A percentile compares a stretch with the other conserved stretches of the same genome.
Conservation (phyloP, 2,797 vertebrate genomes). For the Hozukius guyotensis region DNA sequence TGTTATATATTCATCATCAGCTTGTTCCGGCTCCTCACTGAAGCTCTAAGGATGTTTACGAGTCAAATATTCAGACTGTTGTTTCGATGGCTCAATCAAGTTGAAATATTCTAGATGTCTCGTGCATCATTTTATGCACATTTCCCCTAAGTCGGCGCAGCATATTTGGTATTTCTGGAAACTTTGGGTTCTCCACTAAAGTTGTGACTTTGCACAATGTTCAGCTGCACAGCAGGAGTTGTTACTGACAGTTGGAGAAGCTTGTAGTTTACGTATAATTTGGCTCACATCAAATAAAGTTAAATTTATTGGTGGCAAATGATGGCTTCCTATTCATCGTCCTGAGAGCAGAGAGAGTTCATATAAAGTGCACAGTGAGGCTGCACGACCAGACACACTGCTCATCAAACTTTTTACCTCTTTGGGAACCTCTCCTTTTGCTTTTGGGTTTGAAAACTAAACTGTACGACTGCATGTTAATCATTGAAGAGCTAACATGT, state of each 20-base stretch:
- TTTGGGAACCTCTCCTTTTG: neutral
- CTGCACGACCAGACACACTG: accelerated
- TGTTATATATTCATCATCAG: neutral
- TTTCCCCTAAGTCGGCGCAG: accelerated
- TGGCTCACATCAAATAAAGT: neutral
- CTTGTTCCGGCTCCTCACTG: neutral
- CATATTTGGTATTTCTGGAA: neutral
- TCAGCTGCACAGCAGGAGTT: neutral
- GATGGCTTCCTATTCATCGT: neutral
- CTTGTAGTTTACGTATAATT: neutral
- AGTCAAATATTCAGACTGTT: neutral
- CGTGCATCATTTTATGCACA: neutral
- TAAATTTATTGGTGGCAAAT: too few relatives aligned
- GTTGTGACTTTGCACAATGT: neutral
- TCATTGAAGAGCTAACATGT: neutral
- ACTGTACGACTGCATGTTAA: neutral
- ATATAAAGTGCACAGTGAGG: neutral
- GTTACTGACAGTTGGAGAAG: neutral
- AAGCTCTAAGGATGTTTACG: too few relatives aligned
- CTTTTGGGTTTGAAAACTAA: neutral
- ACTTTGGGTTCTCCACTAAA: neutral
- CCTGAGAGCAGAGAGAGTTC: neutral
- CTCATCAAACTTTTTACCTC: neutral
- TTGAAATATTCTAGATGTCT: neutral
- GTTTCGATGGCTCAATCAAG: neutral